phyloP scores from a whole-genome alignment of 2,888 invertebrate genomes.

The Strigamia transsilvanica region DNA sequence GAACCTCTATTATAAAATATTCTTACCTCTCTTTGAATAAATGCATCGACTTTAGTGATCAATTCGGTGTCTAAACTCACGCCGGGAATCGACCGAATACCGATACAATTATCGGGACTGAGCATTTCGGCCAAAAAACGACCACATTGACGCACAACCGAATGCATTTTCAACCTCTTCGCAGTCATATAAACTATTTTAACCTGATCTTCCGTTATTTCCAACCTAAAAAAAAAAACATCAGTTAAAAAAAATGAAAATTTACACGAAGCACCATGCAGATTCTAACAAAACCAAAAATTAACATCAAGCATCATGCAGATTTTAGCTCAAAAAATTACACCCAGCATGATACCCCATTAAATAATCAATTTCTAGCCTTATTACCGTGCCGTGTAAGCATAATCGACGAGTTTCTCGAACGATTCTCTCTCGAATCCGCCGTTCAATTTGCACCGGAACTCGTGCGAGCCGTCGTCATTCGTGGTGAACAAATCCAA shows the following conservation, averaged over 20 bases:
- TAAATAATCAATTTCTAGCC: too few species aligned
- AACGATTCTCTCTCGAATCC: conserved; percentile 75
- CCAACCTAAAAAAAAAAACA: conserved; percentile 64
- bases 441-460: conserved; percentile 71
- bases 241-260: background rate
- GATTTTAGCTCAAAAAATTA: background rate
- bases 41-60: conserved; percentile 73
- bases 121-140: conserved; percentile 74
- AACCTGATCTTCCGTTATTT: conserved; percentile 69
- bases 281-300: conserved; percentile 27
- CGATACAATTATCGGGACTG: conserved; percentile 68
- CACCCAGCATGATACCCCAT: background rate
- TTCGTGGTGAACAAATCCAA: conserved; percentile 76
- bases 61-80: conserved; percentile 69
- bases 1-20: too few species aligned
- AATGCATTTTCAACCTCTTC: conserved; percentile 77
- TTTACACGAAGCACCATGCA: background rate
- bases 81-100: conserved; percentile 68
- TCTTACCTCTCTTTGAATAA: conserved; percentile 75
- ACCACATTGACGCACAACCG: conserved; percentile 77
- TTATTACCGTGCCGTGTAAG: conserved; percentile 78
- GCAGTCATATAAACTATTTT: conserved; percentile 83
- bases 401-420: conserved; percentile 80
- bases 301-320: background rate
- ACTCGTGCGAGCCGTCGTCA: conserved; percentile 66